These are phyloP conservation scores for Ranitomeya variabilis DNA, from an alignment of 2,113 vertebrate genomes.

Conservation along the genomic window DNA sequence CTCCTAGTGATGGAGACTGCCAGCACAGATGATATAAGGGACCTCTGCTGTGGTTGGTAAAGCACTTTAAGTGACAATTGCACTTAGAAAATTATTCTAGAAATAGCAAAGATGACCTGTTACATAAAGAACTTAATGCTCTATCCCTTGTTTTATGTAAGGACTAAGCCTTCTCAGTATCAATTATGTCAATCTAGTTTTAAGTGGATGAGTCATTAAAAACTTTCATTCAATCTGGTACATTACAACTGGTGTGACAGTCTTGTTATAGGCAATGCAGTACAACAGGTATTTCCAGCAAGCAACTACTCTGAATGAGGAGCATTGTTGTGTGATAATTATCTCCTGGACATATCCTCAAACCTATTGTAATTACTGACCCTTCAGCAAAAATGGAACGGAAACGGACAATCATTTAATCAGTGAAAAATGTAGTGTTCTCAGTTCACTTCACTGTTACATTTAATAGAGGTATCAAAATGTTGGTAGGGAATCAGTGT, in stretches of 20 bases:
- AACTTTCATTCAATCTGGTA: not conserved
- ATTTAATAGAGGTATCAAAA: not conserved
- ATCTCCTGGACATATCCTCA: not conserved
- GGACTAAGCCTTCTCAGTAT: not conserved
- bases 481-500: not conserved
- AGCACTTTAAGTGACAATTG: not conserved
- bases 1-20: no score
- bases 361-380: not conserved
- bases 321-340: not conserved
- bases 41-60: not conserved
- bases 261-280: constrained; percentile 3
- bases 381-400: not conserved
- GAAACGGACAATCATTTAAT: not conserved
- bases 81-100: not conserved
- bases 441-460: not conserved
- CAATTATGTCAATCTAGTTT: not conserved
- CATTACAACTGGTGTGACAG: not conserved
- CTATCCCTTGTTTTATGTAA: not conserved
- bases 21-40: no score
- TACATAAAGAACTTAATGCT: not conserved
- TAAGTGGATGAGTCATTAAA: constrained; percentile 11
- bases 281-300: constrained; percentile 14
- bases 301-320: not conserved
- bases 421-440: not conserved
- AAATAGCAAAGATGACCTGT: not conserved